Evolutionary conservation across 2,113 vertebrate species (phyloP), one percentile per base, ranked within the genome.

Genomic region (Peucedramus taeniatus): DNA sequence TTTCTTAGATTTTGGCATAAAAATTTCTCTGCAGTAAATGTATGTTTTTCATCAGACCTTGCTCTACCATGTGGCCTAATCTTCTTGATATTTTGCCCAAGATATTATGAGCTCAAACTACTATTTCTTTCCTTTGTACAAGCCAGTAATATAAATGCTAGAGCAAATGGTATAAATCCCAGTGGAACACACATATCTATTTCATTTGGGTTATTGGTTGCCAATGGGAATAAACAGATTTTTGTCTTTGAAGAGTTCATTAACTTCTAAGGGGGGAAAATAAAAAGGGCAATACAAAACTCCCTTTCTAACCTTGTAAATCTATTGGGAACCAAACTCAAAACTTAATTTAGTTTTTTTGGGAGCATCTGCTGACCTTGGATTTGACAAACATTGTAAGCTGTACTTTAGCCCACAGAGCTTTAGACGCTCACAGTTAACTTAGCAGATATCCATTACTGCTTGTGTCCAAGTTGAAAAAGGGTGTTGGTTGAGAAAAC

Each of bases 51-150:
- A 84, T 96, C 95, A 96, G 66, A 85, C 72, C 71, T 93, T 92
- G 18, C 70, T 95, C 66, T 90, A 93, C 83, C 80, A 96, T 88
- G 87, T 95, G 91, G 87, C 74, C 86, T 97, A 96, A 97, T 97
- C 97, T 96, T 96, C 92, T 96, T 97, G 96, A 91, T 90, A 89
- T 53, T 95, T 94, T 97, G 94, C 96, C 94, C 90, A 95, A 96
- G 45, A 50, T 82, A 95, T 92, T 96, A 96, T 79, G 83, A 97
- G 75, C 71, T 95, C 77, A 95, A 97, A 90, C 94, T 95, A 95
- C 95, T 93, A 96, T 95, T 97, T 97, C 90, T 97, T 97, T 97
- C 95, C 94, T 94, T 96, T 96, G 70, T 91, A 95, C 35, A 97
- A 95, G 94, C 96, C 95, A 97, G 70, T 96, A 94, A 89, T 85